Base-by-base conservation (phyloP, 2,888 invertebrate species). In the Acanthoscelides obtectus region DNA sequence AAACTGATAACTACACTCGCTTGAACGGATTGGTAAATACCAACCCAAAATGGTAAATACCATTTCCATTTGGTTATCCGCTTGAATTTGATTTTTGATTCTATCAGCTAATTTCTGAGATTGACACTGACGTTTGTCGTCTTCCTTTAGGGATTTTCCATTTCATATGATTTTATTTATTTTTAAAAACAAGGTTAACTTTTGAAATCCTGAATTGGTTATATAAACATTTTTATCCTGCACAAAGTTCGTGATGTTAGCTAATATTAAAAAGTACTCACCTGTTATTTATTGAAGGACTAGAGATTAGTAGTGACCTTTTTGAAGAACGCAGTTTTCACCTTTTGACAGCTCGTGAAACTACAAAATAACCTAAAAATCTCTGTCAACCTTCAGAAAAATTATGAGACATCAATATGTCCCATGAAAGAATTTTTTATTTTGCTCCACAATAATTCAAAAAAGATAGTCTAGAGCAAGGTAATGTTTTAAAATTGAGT, bases 361-460 rank as follows among this genome's bases (percentile, higher is more conserved):
- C 45, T 17, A 45, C 69, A 69, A 73, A 70, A 71, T 76, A 76
- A 76, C 76, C 76, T 76, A 69, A 71, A 76, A 75, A 72, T 74
- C 71, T 73, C 76, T 72, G 75, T 73, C 72, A 75, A 73, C 73
- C 72, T 73, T 71, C 70, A 73, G 67, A 72, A 72, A 74, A 73
- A 72, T 72, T 45, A 45, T 45, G 1, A 45, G 45, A 72, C 72
- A 73, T 76, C 75, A 74, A 76, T 76, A 76, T 76, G 76, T 74
- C 74, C 67, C 72, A 70, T 68, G 72, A 70, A 70, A 69, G 70
- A 45, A 45, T 12, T 72, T 70, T 70, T 73, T 72, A 71, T 75
- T 71, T 71, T 69, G 71, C 71, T 71, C 69, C 65, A 72, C 71
- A 45, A 22, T 64, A 68, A 71, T 68, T 72, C 73, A 65, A 73